Evolutionary conservation across 2,888 invertebrate genomes (phyloP), one percentile per base, ranked within the genome.

Genomic region (Pediacus dermestoides): DNA sequence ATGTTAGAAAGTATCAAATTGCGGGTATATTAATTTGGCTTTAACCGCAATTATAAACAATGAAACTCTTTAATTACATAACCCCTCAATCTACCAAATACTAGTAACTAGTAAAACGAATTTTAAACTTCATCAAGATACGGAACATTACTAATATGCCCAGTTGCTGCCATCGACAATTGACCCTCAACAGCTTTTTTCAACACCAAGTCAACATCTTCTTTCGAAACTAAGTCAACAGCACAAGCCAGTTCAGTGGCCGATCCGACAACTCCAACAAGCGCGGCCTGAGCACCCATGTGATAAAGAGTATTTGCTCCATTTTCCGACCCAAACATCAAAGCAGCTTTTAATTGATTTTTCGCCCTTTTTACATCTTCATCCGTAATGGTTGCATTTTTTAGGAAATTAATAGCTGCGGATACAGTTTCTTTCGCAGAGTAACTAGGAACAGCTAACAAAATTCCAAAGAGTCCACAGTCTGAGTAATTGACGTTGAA

Each of bases 401-500:
- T 80, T 41, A 90, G 61, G 30, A 77, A 72, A 35, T 77, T 73
- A 1, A 74, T 73, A 10, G 81, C 80, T 12, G 76, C 74, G 57
- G 81, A 78, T 0, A 84, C 77, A 2, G 88, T 82, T 56, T 75
- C 69, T 48, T 78, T 79, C 41, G 85, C 83, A 38, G 78, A 74
- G 34, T 76, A 73, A 42, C 80, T 75, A n/a, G 82, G 76, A 34
- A 80, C 75, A 35, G 82, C 75, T 2, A 87, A 72, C 8, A 91
- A 72, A 36, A 87, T 77, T 13, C 95, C 96, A 64, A 91, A 88
- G 7, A 96, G 74, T n/a, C 95, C 95, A 42, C 77, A 74, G 70
- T 96, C 95, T 0, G 82, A 74, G 70, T 94, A 94, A 32, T 76
- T 79, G n/a, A 81, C 79, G 66, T 85, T 92, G 57, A 95, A 75